Conservation (phyloP, 2,888 invertebrate genomes). For the Dexiosoma caninum region DNA sequence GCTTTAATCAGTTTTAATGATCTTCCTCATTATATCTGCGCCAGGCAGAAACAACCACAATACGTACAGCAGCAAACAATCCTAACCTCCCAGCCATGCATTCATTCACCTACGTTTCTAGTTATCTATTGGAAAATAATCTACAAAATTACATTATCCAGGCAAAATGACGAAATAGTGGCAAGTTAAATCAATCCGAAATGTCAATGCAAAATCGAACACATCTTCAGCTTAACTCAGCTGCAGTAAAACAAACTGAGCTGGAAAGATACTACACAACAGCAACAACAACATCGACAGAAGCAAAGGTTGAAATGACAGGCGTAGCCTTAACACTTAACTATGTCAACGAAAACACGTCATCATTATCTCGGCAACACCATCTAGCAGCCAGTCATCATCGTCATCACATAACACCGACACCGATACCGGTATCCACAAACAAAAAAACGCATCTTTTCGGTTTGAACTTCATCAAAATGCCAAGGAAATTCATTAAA, state of each 20-base stretch:
- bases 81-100: background rate
- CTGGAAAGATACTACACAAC: background rate
- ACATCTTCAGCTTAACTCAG: conserved; percentile 14
- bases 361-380: conserved; percentile 61
- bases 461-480: conserved; percentile 56
- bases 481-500: conserved; percentile 35
- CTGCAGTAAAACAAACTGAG: background rate
- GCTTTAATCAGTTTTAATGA: conserved; percentile 54
- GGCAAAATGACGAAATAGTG: conserved; percentile 48
- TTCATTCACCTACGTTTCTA: background rate
- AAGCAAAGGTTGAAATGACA: conserved; percentile 51
- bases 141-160: conserved; percentile 42
- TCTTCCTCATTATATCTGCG: conserved; percentile 26
- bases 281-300: background rate
- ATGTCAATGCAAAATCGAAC: conserved; percentile 42
- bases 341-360: conserved; percentile 60
- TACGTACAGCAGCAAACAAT: background rate
- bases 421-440: conserved; percentile 25
- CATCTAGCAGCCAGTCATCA: conserved; percentile 52
- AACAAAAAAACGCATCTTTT: conserved; percentile 47
- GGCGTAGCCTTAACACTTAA: conserved; percentile 63
- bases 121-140: conserved; percentile 27
- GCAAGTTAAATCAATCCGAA: conserved; percentile 60
- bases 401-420: conserved; percentile 39
- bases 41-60: conserved; percentile 6